Conservation (phyloP, 1,140 invertebrate species). For the Mamestra configurata region DNA sequence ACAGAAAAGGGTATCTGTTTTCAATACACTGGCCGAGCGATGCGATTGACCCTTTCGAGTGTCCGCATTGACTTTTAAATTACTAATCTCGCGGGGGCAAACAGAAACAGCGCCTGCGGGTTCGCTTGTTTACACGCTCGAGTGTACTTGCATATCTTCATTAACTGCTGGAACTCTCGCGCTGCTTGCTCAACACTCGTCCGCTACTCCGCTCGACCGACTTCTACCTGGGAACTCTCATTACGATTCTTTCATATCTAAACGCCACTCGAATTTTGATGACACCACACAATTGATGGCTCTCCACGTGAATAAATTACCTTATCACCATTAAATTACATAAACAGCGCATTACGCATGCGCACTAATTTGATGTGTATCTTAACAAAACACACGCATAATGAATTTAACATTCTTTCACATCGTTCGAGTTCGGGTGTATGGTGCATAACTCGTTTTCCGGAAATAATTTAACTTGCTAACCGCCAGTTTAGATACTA, state of each 20-base stretch:
- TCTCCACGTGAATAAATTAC: constrained; percentile 57
- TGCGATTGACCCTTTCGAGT: constrained; percentile 87
- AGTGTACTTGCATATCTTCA: constrained; percentile 86
- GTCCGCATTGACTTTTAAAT: constrained; percentile 88
- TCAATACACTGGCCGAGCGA: constrained; percentile 80
- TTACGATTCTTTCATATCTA: constrained; percentile 51
- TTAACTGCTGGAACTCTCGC: constrained; percentile 68
- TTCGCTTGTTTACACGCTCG: constrained; percentile 81
- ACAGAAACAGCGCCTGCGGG: constrained; percentile 79
- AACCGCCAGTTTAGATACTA: constrained; percentile 71
- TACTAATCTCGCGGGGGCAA: constrained; percentile 86
- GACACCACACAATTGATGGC: constrained; percentile 54
- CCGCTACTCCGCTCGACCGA: constrained; percentile 48
- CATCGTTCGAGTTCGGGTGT: constrained; percentile 61
- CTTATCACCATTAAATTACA: constrained; percentile 50
- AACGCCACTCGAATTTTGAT: constrained; percentile 63
- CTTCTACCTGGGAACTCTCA: constrained; percentile 49
- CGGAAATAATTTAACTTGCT: constrained; percentile 81
- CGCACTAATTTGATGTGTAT: constrained; percentile 73
- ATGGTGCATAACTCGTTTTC: constrained; percentile 72
- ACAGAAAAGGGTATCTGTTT: constrained; percentile 87
- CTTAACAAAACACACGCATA: constrained; percentile 69
- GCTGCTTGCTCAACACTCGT: constrained; percentile 80
- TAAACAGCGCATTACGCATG: constrained; percentile 63
- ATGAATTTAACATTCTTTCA: constrained; percentile 77